phyloP scores from a whole-genome alignment of 2,888 invertebrate species.

The Liodrosophila aerea region DNA sequence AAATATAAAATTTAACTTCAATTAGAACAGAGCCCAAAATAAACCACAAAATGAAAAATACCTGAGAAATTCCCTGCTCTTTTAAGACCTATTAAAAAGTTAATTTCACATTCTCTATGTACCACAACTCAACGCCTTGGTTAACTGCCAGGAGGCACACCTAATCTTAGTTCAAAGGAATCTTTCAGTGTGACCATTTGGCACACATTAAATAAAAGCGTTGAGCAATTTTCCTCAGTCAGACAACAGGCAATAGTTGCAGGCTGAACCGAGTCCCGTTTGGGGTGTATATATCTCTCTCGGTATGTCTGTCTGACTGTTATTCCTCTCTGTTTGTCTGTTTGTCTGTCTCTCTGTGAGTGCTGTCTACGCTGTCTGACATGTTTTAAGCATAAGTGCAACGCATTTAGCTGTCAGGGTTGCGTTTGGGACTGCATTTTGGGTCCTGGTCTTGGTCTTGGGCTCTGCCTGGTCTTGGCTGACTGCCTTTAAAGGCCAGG shows the following conservation, averaged over 20 bases:
- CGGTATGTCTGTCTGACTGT: slow-evolving; percentile 12
- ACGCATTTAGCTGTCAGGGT: slow-evolving; percentile 75
- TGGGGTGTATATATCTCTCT: neutral
- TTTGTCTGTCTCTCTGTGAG: slow-evolving; percentile 42
- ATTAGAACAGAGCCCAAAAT: no score
- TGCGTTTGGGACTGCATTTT: slow-evolving; percentile 23
- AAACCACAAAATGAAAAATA: no score
- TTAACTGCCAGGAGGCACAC: neutral
- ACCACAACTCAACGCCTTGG: neutral
- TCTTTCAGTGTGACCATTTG: slow-evolving; percentile 1
- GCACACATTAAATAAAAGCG: slow-evolving; percentile 7
- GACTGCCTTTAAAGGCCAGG: slow-evolving; percentile 55
- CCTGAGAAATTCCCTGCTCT: no score
- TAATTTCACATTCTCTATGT: slow-evolving; percentile 11
- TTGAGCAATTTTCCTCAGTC: slow-evolving; percentile 37
- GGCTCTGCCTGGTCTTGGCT: no score
- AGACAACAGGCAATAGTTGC: no score
- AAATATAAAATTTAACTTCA: no score
- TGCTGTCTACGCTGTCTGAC: slow-evolving; percentile 70
- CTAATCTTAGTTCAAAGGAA: slow-evolving; percentile 12
- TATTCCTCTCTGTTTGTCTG: slow-evolving; percentile 27
- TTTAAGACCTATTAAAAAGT: neutral
- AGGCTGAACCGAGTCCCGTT: slow-evolving; percentile 9
- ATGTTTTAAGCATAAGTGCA: slow-evolving; percentile 77
- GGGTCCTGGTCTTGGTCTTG: slow-evolving; percentile 43